A percentile compares a stretch with the other conserved stretches of the same genome.
phyloP scores from a whole-genome alignment of 2,113 vertebrate species.

The Silurus asotus region DNA sequence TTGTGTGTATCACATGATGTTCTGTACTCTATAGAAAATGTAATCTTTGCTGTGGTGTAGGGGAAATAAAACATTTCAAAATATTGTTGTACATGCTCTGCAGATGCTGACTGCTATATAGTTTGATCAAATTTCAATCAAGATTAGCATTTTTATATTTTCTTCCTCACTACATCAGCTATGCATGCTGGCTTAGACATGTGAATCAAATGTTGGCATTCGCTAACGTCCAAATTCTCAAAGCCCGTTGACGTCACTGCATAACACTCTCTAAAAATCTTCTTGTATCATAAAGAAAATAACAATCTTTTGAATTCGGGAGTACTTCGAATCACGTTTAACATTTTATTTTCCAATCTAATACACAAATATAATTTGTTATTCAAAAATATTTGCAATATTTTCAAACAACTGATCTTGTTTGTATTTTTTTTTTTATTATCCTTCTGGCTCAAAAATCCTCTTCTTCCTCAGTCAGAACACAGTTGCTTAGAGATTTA shows the following conservation, averaged over 20 bases:
- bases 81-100: neutral
- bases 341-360: neutral
- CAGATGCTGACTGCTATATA: neutral
- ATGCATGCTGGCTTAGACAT: neutral
- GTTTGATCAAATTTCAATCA: neutral
- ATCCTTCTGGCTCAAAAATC: neutral
- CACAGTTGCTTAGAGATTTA: neutral
- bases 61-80: neutral
- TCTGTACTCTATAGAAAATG: neutral
- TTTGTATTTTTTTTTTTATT: neutral
- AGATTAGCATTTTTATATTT: neutral
- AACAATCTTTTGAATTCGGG: neutral
- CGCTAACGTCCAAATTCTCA: neutral
- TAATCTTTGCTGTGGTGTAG: neutral
- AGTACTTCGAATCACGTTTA: neutral
- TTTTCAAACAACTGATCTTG: neutral
- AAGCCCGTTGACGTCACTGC: neutral
- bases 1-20: neutral
- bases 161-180: neutral
- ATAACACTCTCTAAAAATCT: neutral
- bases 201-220: neutral
- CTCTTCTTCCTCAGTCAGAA: neutral
- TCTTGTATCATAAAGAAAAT: neutral
- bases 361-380: neutral
- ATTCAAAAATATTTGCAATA: neutral